These are phyloP conservation scores for Notarius quadriscutis DNA, from an alignment of 2,113 vertebrate species.

Conservation along the genomic window DNA sequence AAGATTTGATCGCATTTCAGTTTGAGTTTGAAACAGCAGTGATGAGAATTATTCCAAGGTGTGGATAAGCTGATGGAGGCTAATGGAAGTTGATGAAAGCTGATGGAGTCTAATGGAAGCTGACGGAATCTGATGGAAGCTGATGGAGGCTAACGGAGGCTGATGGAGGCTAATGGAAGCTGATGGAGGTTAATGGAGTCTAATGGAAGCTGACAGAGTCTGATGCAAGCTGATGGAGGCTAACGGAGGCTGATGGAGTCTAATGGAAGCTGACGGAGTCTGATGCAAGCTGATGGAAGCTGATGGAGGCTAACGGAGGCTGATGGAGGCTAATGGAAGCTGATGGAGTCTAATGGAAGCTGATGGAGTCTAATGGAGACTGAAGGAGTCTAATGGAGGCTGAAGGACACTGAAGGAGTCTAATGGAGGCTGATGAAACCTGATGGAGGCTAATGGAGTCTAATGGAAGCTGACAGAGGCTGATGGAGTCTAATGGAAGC, in stretches of 20 bases:
- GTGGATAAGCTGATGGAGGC: background rate
- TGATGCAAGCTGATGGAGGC: background rate
- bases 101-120: background rate
- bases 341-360: background rate
- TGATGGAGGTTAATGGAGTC: background rate
- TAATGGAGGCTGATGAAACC: background rate
- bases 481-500: background rate
- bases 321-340: background rate
- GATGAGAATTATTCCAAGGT: background rate
- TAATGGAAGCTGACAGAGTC: background rate
- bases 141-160: background rate
- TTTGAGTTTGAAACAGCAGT: background rate
- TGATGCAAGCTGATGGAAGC: background rate
- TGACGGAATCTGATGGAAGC: background rate
- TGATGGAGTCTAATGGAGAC: background rate
- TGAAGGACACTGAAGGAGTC: background rate
- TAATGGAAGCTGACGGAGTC: background rate
- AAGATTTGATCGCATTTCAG: constrained; percentile 54
- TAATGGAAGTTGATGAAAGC: background rate
- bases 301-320: background rate
- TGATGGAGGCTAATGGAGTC: background rate
- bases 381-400: background rate
- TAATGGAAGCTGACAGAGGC: background rate
- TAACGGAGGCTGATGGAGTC: background rate
- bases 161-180: background rate